Percentiles rank a stretch among this genome's conserved stretches.
Conservation (phyloP, 1,140 invertebrate species). For the Drosophila micromelanica region DNA sequence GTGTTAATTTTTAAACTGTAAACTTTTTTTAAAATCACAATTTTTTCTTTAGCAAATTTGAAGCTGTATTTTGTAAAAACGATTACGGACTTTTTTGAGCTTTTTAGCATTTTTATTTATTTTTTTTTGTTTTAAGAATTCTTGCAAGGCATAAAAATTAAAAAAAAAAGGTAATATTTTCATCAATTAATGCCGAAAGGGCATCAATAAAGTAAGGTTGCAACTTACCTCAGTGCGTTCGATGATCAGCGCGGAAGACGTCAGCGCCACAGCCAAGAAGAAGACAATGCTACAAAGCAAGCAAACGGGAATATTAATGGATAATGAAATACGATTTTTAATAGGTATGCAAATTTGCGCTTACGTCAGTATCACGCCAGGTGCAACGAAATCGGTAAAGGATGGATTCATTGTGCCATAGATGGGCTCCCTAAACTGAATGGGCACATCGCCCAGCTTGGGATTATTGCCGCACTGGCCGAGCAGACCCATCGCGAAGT, state of each 20-base stretch:
- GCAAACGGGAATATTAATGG: constrained; percentile 1
- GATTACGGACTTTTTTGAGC: too few relatives aligned
- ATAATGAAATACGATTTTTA: neutral
- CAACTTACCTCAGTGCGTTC: constrained; percentile 89
- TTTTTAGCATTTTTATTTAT: too few relatives aligned
- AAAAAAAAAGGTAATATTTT: too few relatives aligned
- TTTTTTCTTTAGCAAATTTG: too few relatives aligned
- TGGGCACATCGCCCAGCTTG: constrained; percentile 92
- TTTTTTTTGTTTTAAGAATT: too few relatives aligned
- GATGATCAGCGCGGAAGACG: constrained; percentile 95
- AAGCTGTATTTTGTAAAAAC: too few relatives aligned
- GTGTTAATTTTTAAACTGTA: too few relatives aligned
- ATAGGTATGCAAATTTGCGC: constrained; percentile 60
- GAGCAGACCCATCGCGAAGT: constrained; percentile 90
- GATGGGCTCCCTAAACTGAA: constrained; percentile 92
- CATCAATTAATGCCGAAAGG: too few relatives aligned
- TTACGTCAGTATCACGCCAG: constrained; percentile 96
- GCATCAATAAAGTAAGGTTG: too few relatives aligned
- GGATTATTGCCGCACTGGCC: constrained; percentile 90
- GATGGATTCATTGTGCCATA: constrained; percentile 94
- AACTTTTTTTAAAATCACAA: too few relatives aligned
- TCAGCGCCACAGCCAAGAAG: constrained; percentile 96
- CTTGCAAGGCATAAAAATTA: too few relatives aligned
- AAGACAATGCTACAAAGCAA: constrained; percentile 93
- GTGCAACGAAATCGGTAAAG: constrained; percentile 97